Percentiles rank a stretch among this genome's conserved stretches.
Evolutionary conservation across 2,113 vertebrate species (phyloP).

Genomic region (Orycteropus afer): DNA sequence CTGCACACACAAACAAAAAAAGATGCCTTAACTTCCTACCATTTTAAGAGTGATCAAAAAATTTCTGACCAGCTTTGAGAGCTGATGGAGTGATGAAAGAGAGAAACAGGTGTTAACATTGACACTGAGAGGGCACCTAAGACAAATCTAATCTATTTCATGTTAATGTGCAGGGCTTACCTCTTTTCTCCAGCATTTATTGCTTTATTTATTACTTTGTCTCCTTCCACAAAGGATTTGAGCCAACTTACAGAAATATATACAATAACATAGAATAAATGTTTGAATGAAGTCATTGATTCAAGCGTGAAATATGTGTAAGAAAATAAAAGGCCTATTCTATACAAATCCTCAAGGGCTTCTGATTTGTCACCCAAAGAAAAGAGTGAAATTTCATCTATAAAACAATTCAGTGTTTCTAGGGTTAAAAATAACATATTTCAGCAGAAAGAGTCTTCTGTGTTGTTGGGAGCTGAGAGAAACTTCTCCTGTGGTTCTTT

Average conservation of each 20-base stretch:
- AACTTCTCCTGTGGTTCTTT: not conserved
- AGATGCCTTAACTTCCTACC: not conserved
- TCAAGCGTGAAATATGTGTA: slow-evolving; percentile 45
- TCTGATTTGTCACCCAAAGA: slow-evolving; percentile 19
- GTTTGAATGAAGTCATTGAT: slow-evolving; percentile 27
- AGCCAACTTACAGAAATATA: slow-evolving; percentile 16
- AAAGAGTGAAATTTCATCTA: not conserved
- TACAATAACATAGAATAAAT: slow-evolving; percentile 50
- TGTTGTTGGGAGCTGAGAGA: not conserved
- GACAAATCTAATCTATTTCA: not conserved
- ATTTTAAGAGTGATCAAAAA: not conserved
- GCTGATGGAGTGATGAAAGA: not conserved
- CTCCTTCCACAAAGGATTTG: slow-evolving; percentile 16
- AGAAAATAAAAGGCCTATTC: slow-evolving; percentile 18
- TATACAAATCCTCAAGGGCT: not conserved
- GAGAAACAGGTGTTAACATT: not conserved
- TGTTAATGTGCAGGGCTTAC: not conserved
- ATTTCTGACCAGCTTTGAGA: not conserved
- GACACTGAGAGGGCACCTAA: not conserved
- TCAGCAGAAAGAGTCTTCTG: not conserved
- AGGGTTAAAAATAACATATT: slow-evolving; percentile 34
- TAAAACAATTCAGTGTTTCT: not conserved
- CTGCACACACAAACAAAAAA: not conserved
- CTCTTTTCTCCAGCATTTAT: not conserved
- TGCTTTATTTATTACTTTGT: not conserved